Evolutionary conservation across 2,888 invertebrate species (phyloP), one percentile per base, ranked within the genome.

Genomic region (Cremastobaeus sp.): DNA sequence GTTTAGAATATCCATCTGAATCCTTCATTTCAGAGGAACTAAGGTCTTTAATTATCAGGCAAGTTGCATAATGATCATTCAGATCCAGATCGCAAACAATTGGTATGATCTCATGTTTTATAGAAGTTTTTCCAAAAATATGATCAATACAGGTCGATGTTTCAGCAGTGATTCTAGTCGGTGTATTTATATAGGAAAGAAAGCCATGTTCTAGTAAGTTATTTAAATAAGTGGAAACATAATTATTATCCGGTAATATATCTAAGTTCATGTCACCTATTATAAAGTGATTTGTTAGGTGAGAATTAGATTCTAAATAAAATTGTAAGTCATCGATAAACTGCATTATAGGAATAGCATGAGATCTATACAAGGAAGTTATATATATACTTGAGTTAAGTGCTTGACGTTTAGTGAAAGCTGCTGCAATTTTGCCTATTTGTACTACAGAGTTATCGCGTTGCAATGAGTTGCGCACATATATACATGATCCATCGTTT

Each of bases 111-210:
- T 15, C 0, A 18, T 2, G 4, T 4, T 39, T 14, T n/a, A 2
- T 2, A n/a, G 18, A 18, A 11, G 2, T 15, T 39, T 39, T 39
- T 18, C 8, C 39, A 39, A 39, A 39, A 15, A 39, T 39, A 18
- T 39, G 39, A 18, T 39, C 39, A n/a, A 39, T 39, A 39, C 39
- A 39, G n/a, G 39, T 39, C 9, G 39, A 1, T 1, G 37, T 17
- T 1, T 39, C 3, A n/a, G 9, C 9, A n/a, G 39, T 39, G 5
- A 39, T 39, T 18, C 39, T 39, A 4, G 39, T 39, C 9, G 39
- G 39, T 9, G 20, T 39, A n/a, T 39, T 39, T 39, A 39, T 39
- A 0, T n/a, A n/a, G 1, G 39, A 39, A 1, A 2, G 8, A 15
- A 18, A 39, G 0, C 39, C 39, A 39, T 18, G 39, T 39, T 39